Conservation (phyloP, 1,140 invertebrate species). For the Battus philenor region DNA sequence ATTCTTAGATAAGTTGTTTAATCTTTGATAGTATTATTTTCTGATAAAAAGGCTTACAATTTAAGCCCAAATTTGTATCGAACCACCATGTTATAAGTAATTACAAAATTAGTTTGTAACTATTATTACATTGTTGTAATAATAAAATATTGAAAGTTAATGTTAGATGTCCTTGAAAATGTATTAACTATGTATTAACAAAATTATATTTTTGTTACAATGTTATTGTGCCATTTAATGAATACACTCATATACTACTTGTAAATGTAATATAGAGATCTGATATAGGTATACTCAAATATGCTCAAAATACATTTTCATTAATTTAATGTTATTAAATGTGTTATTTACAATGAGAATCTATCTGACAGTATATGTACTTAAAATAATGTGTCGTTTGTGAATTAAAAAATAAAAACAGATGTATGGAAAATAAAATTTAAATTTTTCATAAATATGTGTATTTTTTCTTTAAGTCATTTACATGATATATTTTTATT, state of each 20-base stretch:
- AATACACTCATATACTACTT: constrained; percentile 12
- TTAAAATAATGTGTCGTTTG: too few species aligned
- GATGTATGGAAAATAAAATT: constrained; percentile 30
- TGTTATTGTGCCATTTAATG: constrained; percentile 24
- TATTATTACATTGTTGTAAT: neutral
- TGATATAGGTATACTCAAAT: constrained; percentile 8
- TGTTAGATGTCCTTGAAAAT: constrained; percentile 6
- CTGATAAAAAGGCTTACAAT: neutral
- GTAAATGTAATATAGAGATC: constrained; percentile 10
- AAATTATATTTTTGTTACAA: constrained; percentile 33
- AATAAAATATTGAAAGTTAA: constrained; percentile 1
- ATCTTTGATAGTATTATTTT: neutral
- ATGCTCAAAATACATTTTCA: constrained; percentile 12
- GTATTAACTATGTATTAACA: constrained; percentile 4
- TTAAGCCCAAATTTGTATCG: neutral
- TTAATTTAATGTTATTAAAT: constrained; percentile 1
- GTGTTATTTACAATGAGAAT: constrained; percentile 8
- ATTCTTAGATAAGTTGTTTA: neutral
- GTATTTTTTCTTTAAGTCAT: too few species aligned
- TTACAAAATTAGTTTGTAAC: neutral
- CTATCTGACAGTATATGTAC: constrained; percentile 4
- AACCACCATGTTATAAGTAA: neutral
- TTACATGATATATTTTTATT: too few species aligned
- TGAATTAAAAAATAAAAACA: constrained; percentile 16
- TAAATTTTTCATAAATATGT: constrained; percentile 27